Evolutionary conservation across 2,888 invertebrate genomes (phyloP).

Genomic region (Agrotis exclamationis): DNA sequence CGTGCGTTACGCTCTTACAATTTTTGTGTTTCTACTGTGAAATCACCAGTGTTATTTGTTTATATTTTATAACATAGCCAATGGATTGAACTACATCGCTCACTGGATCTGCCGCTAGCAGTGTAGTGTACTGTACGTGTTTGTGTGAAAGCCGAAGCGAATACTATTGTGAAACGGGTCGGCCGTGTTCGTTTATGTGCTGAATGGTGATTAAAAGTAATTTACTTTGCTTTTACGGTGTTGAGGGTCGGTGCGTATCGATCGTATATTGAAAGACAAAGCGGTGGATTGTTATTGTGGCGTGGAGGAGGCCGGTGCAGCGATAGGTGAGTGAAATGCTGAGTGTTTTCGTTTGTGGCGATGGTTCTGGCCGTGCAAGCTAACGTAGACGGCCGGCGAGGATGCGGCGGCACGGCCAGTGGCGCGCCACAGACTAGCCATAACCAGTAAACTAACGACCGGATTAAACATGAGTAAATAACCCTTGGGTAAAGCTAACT

Average conservation of each 20-base stretch:
- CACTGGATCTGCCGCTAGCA: slow-evolving; percentile 78
- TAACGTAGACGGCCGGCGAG: slow-evolving; percentile 57
- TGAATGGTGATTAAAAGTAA: slow-evolving; percentile 90
- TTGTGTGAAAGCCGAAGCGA: slow-evolving; percentile 76
- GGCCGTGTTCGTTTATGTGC: slow-evolving; percentile 87
- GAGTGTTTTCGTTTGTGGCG: slow-evolving; percentile 63
- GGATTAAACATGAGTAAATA: slow-evolving; percentile 32
- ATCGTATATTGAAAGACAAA: slow-evolving; percentile 87
- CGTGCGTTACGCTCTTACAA: slow-evolving; percentile 84
- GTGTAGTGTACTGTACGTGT: slow-evolving; percentile 83
- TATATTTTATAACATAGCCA: slow-evolving; percentile 81
- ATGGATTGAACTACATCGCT: slow-evolving; percentile 82
- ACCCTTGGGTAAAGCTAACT: slow-evolving; percentile 22
- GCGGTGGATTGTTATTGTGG: slow-evolving; percentile 85
- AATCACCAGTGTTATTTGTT: slow-evolving; percentile 89
- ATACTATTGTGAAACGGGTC: slow-evolving; percentile 83
- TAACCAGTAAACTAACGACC: slow-evolving; percentile 53
- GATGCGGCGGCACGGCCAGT: slow-evolving; percentile 56
- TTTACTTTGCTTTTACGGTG: slow-evolving; percentile 89
- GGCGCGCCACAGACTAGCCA: slow-evolving; percentile 60
- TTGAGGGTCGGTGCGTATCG: slow-evolving; percentile 86
- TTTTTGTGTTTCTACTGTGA: slow-evolving; percentile 83
- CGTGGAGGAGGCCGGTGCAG: slow-evolving; percentile 74
- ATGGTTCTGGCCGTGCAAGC: slow-evolving; percentile 61
- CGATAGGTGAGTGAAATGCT: slow-evolving; percentile 80